Evolutionary conservation across 2,888 invertebrate species (phyloP).

Genomic region (Parnassius orleans): DNA sequence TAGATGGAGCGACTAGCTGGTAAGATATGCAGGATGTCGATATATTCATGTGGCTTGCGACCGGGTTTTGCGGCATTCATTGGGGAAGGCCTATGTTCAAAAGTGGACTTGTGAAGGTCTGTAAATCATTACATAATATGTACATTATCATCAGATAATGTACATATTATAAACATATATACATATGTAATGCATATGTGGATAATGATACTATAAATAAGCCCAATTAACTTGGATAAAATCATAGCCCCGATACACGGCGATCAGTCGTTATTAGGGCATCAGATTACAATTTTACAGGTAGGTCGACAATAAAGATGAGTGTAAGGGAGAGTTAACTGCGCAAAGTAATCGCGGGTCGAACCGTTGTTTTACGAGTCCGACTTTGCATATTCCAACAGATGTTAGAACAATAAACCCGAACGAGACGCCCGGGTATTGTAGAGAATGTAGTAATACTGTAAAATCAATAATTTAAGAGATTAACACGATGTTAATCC

Average conservation of each 20-base stretch:
- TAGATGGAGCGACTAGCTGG: no score
- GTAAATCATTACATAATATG: no score
- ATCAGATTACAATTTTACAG: conserved; percentile 70
- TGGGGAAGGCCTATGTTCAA: no score
- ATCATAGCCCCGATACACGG: conserved; percentile 23
- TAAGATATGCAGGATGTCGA: no score
- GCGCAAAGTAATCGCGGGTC: conserved; percentile 60
- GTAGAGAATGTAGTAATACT: conserved; percentile 24
- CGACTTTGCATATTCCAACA: conserved; percentile 74
- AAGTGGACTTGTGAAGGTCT: no score
- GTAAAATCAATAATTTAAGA: conserved; percentile 55
- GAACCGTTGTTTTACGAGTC: conserved; percentile 62
- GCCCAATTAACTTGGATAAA: conserved; percentile 11
- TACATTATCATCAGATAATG: no score
- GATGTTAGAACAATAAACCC: conserved; percentile 71
- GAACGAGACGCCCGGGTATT: conserved; percentile 55
- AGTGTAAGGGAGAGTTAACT: conserved; percentile 73
- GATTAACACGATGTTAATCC: conserved; percentile 50
- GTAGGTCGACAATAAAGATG: conserved; percentile 70
- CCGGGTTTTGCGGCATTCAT: no score
- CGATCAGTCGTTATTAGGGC: conserved; percentile 58
- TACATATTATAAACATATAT: no score
- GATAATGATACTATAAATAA: conserved; percentile 3
- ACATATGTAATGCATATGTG: no score
- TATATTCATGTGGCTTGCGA: no score